A percentile compares a stretch with the other conserved stretches of the same genome.
Conservation (phyloP, 2,113 vertebrate genomes). For the Oreochromis spilurus region DNA sequence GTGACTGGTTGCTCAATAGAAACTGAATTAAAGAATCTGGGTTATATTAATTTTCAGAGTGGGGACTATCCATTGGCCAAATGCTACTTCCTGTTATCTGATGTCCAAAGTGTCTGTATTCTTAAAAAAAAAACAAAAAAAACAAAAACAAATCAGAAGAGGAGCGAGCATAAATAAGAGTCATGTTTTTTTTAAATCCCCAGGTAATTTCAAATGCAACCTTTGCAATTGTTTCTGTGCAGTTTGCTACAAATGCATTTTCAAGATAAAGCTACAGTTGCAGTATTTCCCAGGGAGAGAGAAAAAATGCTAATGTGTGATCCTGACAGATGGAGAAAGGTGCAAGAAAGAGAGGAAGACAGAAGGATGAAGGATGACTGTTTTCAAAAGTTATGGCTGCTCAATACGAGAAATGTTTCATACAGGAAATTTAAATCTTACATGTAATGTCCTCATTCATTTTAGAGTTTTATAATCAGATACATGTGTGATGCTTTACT, state of each 20-base stretch:
- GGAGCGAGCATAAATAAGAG: background rate
- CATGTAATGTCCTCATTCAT: background rate
- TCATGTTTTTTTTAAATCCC: background rate
- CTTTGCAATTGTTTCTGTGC: background rate
- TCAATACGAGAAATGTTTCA: background rate
- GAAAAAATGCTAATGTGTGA: background rate
- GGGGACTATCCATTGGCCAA: background rate
- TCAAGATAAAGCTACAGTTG: background rate
- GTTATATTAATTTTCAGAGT: background rate
- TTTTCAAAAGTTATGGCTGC: background rate
- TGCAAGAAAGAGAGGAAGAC: background rate
- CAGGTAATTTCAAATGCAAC: background rate
- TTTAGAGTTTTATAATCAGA: background rate
- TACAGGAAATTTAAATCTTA: background rate
- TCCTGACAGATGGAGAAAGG: background rate
- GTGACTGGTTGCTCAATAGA: background rate
- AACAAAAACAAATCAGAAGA: background rate
- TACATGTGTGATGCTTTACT: background rate
- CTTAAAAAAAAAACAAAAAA: background rate
- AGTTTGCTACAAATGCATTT: background rate
- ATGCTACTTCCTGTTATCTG: background rate
- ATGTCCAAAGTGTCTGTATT: background rate
- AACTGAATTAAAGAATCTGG: constrained; percentile 29
- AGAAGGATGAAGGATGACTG: background rate
- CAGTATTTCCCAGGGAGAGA: background rate